phyloP scores from a whole-genome alignment of 2,113 vertebrate species.

The Pedionomus torquatus region DNA sequence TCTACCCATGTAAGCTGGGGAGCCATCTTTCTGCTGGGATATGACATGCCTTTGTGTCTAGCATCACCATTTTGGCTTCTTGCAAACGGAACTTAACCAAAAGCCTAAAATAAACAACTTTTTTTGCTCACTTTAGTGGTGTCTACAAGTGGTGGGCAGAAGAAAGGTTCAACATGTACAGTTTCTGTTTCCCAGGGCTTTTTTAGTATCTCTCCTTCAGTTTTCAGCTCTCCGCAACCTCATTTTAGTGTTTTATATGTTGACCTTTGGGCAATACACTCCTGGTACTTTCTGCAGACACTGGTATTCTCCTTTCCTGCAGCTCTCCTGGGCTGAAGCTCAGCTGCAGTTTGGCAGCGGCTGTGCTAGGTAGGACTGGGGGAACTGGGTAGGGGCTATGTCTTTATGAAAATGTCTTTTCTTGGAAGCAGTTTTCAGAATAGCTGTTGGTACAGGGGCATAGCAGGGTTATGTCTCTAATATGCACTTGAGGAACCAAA shows the following conservation, averaged over 20 bases:
- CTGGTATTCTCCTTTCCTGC: background rate
- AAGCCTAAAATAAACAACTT: background rate
- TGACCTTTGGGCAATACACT: background rate
- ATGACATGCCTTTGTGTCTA: background rate
- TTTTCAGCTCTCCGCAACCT: background rate
- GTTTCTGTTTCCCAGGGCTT: background rate
- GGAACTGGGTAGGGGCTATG: background rate
- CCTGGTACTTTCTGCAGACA: background rate
- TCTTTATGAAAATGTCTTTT: background rate
- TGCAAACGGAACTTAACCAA: background rate
- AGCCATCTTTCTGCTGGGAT: conserved; percentile 14
- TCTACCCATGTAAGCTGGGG: background rate
- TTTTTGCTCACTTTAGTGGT: background rate
- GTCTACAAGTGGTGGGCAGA: background rate
- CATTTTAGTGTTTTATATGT: background rate
- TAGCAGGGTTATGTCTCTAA: background rate
- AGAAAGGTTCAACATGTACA: background rate
- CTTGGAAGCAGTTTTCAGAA: background rate
- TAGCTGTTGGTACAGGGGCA: background rate
- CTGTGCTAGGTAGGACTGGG: background rate
- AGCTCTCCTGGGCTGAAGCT: background rate
- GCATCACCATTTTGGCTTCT: conserved; percentile 5
- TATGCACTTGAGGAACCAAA: background rate
- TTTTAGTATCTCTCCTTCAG: background rate
- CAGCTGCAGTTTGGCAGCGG: background rate